These are phyloP conservation scores for Ecliptopera silaceata DNA, from an alignment of 2,888 invertebrate species.

Conservation along the genomic window DNA sequence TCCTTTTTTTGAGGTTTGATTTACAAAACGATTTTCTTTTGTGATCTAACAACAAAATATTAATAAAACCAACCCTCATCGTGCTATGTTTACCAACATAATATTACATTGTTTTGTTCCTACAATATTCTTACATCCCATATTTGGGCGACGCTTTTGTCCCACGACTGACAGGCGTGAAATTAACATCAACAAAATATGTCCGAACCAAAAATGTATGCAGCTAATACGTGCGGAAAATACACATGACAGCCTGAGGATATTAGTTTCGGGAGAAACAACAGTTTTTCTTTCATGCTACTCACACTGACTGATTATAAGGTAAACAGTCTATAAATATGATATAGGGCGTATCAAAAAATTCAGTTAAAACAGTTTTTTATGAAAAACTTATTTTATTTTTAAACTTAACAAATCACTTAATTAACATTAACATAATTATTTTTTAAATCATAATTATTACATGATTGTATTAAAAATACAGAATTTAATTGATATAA, in stretches of 20 bases:
- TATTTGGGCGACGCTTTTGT: slow-evolving; percentile 24
- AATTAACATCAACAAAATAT: slow-evolving; percentile 58
- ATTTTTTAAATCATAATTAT: too few species aligned
- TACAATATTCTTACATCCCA: slow-evolving; percentile 17
- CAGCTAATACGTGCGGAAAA: slow-evolving; percentile 43
- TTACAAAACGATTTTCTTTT: too few species aligned
- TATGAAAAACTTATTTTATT: not conserved
- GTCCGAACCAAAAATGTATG: slow-evolving; percentile 44
- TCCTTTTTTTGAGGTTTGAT: too few species aligned
- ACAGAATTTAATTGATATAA: too few species aligned
- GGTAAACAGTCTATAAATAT: too few species aligned
- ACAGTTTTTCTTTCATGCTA: slow-evolving; percentile 14
- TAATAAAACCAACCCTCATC: not conserved
- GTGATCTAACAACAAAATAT: slow-evolving; percentile 1
- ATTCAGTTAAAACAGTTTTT: not conserved
- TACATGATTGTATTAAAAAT: too few species aligned
- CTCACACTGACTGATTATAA: not conserved
- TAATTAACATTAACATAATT: not conserved
- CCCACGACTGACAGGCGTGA: slow-evolving; percentile 58
- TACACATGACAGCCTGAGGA: slow-evolving; percentile 27
- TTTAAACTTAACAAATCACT: not conserved
- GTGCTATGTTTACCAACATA: slow-evolving; percentile 1
- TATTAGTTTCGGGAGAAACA: slow-evolving; percentile 26
- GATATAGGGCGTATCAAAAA: not conserved
- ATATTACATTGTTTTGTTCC: slow-evolving; percentile 11